phyloP scores from a whole-genome alignment of 2,888 invertebrate species.

The Dusona sp. region DNA sequence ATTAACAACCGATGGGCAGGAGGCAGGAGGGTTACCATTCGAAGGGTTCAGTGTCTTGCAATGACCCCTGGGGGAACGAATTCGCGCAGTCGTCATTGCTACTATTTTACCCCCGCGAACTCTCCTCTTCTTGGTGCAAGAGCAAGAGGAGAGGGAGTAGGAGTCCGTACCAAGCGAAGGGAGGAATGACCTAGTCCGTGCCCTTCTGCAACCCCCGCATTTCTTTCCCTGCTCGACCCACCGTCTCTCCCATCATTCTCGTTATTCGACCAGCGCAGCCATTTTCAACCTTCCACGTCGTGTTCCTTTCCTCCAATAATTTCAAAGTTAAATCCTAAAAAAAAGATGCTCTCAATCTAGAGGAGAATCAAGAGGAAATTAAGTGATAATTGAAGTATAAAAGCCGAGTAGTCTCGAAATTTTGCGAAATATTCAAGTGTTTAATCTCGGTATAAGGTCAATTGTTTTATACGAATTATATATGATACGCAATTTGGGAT shows the following conservation, averaged over 20 bases:
- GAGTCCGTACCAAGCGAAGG: slow-evolving; percentile 63
- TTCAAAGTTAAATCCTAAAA: neutral
- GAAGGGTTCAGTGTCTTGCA: slow-evolving; percentile 82
- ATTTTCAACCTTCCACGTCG: neutral
- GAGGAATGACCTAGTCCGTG: slow-evolving; percentile 82
- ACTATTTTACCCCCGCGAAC: slow-evolving; percentile 1
- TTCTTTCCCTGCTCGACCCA: slow-evolving; percentile 62
- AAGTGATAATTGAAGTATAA: neutral
- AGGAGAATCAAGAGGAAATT: neutral
- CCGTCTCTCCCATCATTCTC: slow-evolving; percentile 68
- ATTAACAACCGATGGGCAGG: slow-evolving; percentile 30
- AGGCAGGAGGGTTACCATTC: slow-evolving; percentile 69
- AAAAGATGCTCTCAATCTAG: neutral
- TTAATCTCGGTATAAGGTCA: too few relatives aligned
- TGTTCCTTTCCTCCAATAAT: neutral
- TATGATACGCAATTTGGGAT: neutral
- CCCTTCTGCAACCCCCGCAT: slow-evolving; percentile 65
- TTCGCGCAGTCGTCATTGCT: slow-evolving; percentile 67
- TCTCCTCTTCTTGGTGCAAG: neutral
- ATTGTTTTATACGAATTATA: too few relatives aligned
- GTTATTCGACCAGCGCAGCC: neutral
- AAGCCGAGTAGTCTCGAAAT: too few relatives aligned
- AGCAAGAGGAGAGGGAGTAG: neutral
- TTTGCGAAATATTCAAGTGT: too few relatives aligned
- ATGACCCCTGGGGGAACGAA: slow-evolving; percentile 78